These are phyloP conservation scores for Hippopotamyrus pictus DNA, from an alignment of 2,797 vertebrate species.

Conservation along the genomic window DNA sequence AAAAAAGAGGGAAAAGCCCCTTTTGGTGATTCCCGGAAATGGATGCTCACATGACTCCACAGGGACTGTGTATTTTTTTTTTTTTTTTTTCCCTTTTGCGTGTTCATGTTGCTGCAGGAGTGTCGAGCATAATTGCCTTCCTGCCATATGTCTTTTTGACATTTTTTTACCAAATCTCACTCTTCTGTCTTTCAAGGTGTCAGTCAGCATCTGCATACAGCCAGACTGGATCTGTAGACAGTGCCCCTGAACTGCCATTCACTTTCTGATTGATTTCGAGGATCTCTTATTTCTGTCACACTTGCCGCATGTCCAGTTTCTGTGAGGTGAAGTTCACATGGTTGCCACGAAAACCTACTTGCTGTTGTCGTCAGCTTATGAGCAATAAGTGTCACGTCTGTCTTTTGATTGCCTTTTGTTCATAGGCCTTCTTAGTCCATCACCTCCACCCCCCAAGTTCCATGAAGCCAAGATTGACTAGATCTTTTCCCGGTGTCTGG, in stretches of 20 bases:
- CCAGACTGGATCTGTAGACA: conserved; percentile 69
- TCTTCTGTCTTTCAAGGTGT: conserved; percentile 63
- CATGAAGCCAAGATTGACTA: conserved; percentile 8
- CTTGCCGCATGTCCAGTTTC: conserved; percentile 74
- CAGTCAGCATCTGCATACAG: conserved; percentile 59
- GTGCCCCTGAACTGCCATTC: conserved; percentile 59
- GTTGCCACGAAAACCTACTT: conserved; percentile 66
- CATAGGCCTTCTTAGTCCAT: background rate
- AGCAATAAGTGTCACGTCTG: conserved; percentile 87
- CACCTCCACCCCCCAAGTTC: conserved; percentile 11
- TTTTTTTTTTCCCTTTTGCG: conserved; percentile 45
- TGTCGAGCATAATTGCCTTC: conserved; percentile 71
- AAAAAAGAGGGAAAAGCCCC: background rate
- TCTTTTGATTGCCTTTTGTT: conserved; percentile 56
- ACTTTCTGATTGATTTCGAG: conserved; percentile 31
- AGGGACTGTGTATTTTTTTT: conserved; percentile 52
- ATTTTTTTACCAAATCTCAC: conserved; percentile 76
- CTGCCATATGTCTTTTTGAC: conserved; percentile 67
- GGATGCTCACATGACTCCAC: conserved; percentile 62
- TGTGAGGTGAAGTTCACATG: conserved; percentile 56
- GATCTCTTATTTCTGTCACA: conserved; percentile 50
- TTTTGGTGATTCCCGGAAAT: conserved; percentile 45
- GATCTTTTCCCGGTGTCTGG: background rate
- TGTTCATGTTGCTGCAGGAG: conserved; percentile 54
- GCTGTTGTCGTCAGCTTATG: conserved; percentile 61